These are phyloP conservation scores for Rhinolophus sinicus DNA, from an alignment of 2,113 vertebrate species.

Conservation along the genomic window DNA sequence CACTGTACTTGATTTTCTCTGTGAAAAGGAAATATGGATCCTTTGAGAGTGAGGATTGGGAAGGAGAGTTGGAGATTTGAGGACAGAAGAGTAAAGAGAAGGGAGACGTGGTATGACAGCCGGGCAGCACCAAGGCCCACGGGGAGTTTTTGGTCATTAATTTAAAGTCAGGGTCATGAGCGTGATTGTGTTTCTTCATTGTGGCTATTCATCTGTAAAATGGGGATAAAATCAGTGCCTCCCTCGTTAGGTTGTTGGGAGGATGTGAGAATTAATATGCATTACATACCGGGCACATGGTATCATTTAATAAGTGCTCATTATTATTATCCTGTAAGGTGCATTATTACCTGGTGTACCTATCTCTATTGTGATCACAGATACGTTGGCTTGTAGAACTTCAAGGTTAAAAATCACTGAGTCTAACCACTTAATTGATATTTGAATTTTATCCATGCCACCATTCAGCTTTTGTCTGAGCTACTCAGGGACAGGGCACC, in stretches of 20 bases:
- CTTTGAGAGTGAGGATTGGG: no score
- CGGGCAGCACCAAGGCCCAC: neutral
- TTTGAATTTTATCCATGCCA: neutral
- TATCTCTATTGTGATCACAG: neutral
- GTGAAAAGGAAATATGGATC: neutral
- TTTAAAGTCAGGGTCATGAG: neutral
- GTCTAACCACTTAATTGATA: neutral
- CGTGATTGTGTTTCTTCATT: neutral
- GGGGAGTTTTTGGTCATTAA: neutral
- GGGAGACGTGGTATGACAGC: neutral
- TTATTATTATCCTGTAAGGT: neutral
- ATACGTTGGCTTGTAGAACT: neutral
- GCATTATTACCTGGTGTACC: neutral
- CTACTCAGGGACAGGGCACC: neutral
- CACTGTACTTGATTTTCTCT: neutral
- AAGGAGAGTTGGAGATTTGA: neutral
- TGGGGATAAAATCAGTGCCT: neutral
- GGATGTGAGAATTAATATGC: neutral
- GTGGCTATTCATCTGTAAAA: neutral
- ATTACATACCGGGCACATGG: neutral
- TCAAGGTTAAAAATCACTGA: neutral
- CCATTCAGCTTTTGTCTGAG: neutral
- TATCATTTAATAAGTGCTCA: neutral
- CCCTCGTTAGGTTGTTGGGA: neutral
- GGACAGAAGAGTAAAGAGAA: neutral